These are phyloP conservation scores for Eclectus roratus DNA, from an alignment of 2,113 vertebrate species.

Conservation along the genomic window DNA sequence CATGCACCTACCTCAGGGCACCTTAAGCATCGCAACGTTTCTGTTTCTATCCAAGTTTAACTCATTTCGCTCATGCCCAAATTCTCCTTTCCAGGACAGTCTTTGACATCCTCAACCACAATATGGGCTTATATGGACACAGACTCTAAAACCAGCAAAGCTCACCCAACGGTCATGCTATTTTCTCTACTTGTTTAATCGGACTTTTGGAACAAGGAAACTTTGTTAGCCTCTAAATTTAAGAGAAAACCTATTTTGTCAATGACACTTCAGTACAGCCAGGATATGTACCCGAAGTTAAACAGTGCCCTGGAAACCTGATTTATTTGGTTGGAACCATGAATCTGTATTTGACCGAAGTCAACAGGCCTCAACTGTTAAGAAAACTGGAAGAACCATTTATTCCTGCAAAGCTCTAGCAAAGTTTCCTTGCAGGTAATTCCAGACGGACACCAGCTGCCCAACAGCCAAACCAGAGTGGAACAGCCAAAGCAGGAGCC, in stretches of 20 bases:
- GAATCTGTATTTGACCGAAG: background rate
- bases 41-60: background rate
- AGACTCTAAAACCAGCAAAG: background rate
- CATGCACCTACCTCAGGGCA: background rate
- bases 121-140: rapidly evolving
- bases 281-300: background rate
- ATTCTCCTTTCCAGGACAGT: background rate
- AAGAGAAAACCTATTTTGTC: background rate
- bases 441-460: background rate
- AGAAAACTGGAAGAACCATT: background rate
- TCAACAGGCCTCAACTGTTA: background rate
- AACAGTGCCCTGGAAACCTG: background rate
- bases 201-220: background rate
- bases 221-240: background rate
- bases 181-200: background rate
- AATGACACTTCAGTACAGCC: background rate
- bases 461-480: background rate
- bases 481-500: background rate
- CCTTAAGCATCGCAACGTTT: background rate
- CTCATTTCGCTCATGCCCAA: background rate
- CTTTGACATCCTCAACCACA: background rate
- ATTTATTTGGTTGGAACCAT: background rate
- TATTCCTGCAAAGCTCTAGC: background rate
- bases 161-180: background rate
- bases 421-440: background rate